phyloP scores from a whole-genome alignment of 2,888 invertebrate species.

The Cepaea hortensis region DNA sequence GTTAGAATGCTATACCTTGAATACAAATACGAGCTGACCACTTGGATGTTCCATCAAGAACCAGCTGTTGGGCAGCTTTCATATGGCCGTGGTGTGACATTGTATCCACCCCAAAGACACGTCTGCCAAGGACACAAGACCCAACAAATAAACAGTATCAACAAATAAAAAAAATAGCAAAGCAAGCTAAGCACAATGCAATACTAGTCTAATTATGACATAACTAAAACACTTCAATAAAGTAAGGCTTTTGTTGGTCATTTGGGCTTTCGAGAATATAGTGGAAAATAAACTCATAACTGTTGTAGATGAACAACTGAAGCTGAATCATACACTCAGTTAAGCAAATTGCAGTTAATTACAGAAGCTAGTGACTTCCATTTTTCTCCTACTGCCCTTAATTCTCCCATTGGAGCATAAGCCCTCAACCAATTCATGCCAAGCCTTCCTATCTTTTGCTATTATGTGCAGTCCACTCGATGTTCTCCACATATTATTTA shows the following conservation, averaged over 20 bases:
- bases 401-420: no score
- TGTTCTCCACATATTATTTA: no score
- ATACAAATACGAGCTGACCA: slow-evolving; percentile 87
- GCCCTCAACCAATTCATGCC: no score
- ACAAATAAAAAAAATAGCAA: not conserved
- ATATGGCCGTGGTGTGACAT: slow-evolving; percentile 85
- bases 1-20: slow-evolving; percentile 48
- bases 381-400: no score
- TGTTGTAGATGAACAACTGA: no score
- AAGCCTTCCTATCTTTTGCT: no score
- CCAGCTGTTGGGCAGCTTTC: slow-evolving; percentile 98
- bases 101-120: slow-evolving; percentile 53
- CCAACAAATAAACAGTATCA: slow-evolving; percentile 22
- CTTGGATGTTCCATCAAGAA: slow-evolving; percentile 98
- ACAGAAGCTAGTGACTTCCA: no score
- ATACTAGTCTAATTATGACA: not conserved
- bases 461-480: no score
- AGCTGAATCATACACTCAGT: no score
- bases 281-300: not conserved
- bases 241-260: not conserved
- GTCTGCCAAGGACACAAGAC: slow-evolving; percentile 48
- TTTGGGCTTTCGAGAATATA: not conserved
- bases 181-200: not conserved
- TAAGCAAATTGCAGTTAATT: no score
- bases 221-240: not conserved